Conservation (phyloP, 37 sponge, comb jelly and placozoan genomes). For the Cladorhizidae sp. region DNA sequence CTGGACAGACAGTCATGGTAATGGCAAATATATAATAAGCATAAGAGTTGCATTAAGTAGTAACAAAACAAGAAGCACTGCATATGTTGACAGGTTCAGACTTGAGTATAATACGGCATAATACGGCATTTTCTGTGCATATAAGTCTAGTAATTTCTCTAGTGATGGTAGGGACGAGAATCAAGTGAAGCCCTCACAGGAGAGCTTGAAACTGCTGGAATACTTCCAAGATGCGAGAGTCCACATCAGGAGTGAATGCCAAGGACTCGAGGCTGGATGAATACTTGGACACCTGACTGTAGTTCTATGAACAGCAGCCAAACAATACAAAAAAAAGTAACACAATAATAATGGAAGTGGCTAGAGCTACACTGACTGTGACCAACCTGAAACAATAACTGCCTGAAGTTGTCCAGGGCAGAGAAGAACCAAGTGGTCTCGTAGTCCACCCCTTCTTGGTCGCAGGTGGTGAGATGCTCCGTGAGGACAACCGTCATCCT, state of each 20-base stretch:
- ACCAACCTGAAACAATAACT: conserved; percentile 65
- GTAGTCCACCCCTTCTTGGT: conserved; percentile 58
- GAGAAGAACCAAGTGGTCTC: conserved; percentile 73
- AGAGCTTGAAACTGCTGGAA: conserved; percentile 73
- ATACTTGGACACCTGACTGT: conserved; percentile 26
- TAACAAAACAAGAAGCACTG: too few species aligned
- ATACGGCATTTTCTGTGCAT: too few species aligned
- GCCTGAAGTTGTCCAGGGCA: conserved; percentile 63
- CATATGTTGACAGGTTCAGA: too few species aligned
- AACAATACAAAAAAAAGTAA: neutral
- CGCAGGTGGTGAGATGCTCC: conserved; percentile 63
- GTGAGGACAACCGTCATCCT: conserved; percentile 42
- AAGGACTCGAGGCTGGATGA: conserved; percentile 36
- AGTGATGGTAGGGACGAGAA: too few species aligned
- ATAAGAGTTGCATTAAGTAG: too few species aligned
- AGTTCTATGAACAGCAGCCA: conserved; percentile 29
- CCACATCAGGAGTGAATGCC: conserved; percentile 60
- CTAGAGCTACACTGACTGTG: neutral
- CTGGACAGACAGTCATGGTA: too few species aligned
- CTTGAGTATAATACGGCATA: too few species aligned
- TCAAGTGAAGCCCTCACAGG: conserved; percentile 4
- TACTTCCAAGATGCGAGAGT: conserved; percentile 52
- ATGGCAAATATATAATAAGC: too few species aligned
- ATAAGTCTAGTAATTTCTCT: too few species aligned
- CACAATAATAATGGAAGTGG: neutral